Conservation (phyloP, 2,888 invertebrate genomes). For the Folsomia manolachei region DNA sequence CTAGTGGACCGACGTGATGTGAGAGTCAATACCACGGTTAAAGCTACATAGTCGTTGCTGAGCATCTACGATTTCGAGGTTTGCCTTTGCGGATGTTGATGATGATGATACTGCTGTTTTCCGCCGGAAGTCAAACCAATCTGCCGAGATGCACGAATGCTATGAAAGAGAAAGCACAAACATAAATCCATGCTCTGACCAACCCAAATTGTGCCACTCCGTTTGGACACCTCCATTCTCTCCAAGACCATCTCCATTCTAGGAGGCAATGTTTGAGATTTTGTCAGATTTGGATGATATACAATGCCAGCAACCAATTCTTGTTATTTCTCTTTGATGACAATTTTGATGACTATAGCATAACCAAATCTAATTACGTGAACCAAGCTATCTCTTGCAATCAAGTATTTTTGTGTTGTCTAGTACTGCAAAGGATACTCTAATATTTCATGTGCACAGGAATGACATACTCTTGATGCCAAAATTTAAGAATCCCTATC, state of each 20-base stretch:
- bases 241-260: not conserved
- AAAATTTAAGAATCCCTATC: too few relatives aligned
- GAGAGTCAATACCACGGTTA: constrained; percentile 3
- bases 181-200: not conserved
- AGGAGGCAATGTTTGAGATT: not conserved
- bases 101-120: not conserved
- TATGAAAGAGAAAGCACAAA: not conserved
- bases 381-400: too few relatives aligned
- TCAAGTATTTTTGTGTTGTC: too few relatives aligned
- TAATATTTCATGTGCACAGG: too few relatives aligned
- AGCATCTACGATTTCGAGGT: too few relatives aligned
- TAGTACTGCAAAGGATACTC: too few relatives aligned
- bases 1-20: constrained; percentile 8
- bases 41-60: not conserved
- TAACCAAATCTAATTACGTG: too few relatives aligned
- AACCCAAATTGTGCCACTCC: not conserved
- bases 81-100: constrained; percentile 1
- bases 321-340: not conserved
- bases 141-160: constrained; percentile 1
- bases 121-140: constrained; percentile 8
- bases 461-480: too few relatives aligned
- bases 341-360: not conserved
- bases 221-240: not conserved
- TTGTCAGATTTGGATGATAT: too few relatives aligned
- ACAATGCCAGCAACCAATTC: not conserved